phyloP scores from a whole-genome alignment of 2,888 invertebrate species.

The Erebia aethiops region DNA sequence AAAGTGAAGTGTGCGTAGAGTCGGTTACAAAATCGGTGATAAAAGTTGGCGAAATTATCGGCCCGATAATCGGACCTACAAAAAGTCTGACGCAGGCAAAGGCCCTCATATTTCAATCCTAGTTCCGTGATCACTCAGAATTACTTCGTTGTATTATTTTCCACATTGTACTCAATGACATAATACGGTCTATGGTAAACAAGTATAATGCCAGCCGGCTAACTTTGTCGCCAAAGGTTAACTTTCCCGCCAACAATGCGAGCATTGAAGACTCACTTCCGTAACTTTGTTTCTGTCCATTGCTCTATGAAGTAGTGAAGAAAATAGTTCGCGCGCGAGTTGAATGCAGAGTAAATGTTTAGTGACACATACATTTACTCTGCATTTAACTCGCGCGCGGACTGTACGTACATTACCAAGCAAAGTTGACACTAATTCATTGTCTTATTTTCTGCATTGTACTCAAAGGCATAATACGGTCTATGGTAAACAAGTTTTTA shows the following conservation, averaged over 20 bases:
- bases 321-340: too few relatives aligned
- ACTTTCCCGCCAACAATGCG: slow-evolving; percentile 1
- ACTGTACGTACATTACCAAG: neutral
- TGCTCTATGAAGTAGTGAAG: neutral
- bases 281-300: neutral
- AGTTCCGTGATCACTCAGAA: too few relatives aligned
- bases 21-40: too few relatives aligned
- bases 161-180: neutral
- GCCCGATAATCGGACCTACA: too few relatives aligned
- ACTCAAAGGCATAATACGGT: neutral
- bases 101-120: too few relatives aligned
- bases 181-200: neutral
- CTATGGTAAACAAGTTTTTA: neutral
- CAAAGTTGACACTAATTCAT: neutral
- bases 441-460: neutral
- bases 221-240: slow-evolving; percentile 9
- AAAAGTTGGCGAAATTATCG: too few relatives aligned
- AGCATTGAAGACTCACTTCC: neutral
- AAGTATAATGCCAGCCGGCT: neutral
- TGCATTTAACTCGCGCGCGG: too few relatives aligned
- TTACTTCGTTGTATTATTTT: neutral
- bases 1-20: too few relatives aligned
- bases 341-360: too few relatives aligned
- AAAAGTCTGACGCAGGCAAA: too few relatives aligned
- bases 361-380: too few relatives aligned